Base-by-base conservation (phyloP, 1,140 invertebrate species). In the Laupala kohalensis region DNA sequence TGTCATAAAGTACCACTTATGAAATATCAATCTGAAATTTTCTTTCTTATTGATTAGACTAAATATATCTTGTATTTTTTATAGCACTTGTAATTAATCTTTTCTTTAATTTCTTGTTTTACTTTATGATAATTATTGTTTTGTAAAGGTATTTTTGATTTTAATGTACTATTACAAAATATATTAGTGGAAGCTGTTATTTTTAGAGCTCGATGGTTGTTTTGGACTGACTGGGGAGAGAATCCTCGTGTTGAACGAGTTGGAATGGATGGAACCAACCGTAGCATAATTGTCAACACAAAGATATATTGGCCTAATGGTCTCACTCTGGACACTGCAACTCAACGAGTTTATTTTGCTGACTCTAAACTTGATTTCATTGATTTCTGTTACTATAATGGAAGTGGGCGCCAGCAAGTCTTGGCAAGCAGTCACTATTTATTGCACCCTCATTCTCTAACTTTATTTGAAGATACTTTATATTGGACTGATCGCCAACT, bases 291-390 rank as follows among this genome's bases (percentile, higher is more conserved):
- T 26, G 94, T 99, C 25, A 92, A 88, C 23, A 97, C 94, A 0
- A 98, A 99, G 78, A 96, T 99, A 25, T 98, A 96, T 81, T 99
- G 96, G 96, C 97, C 97, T 0, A 99, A 99, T 78, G 96, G 96
- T 5, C 80, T 99, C 0, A 95, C 97, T 0, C 80, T 99, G 19
- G 97, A 99, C 78, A 92, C 95, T 6, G 92, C 96, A 0, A 98
- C 90, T 2, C 92, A 94, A 78, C 82, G 96, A 53, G 88, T 99
- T 0, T 99, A 99, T 79, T 99, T 99, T 80, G 96, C 96, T 6
- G 97, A 99, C 81, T 96, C 94, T 0, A 97, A 98, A 78, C 80
- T 99, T 15, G 97, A 99, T 78, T 99, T 96, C 75, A 99, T 99
- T 67, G 97, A 99, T 79, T 98, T 96, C 78, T 98, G 96, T 77